A percentile compares a stretch with the other conserved stretches of the same genome.
Conservation (phyloP, 2,888 invertebrate species). For the Leucophenga maculata region DNA sequence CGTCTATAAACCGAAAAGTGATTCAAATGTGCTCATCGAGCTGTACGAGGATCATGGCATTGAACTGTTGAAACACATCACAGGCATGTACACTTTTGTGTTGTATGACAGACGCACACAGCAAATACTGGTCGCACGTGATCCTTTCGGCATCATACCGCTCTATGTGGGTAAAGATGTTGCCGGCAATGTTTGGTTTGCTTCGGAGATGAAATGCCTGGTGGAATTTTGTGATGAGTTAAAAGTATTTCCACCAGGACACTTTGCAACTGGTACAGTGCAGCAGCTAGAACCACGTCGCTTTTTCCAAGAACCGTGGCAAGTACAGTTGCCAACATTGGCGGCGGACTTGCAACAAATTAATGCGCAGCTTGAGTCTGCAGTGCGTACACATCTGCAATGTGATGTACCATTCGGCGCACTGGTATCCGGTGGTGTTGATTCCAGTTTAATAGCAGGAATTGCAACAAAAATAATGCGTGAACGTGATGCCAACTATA, state of each 20-base stretch:
- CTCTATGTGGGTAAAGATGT: slow-evolving; percentile 62
- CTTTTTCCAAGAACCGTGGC: slow-evolving; percentile 59
- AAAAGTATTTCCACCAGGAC: slow-evolving; percentile 61
- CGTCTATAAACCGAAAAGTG: slow-evolving; percentile 62
- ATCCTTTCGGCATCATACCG: slow-evolving; percentile 68
- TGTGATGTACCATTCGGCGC: slow-evolving; percentile 67
- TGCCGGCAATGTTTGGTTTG: slow-evolving; percentile 61
- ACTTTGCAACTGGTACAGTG: slow-evolving; percentile 50
- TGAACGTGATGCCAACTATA: slow-evolving; percentile 50
- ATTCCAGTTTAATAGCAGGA: slow-evolving; percentile 66
- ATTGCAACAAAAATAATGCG: slow-evolving; percentile 61
- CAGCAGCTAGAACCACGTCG: slow-evolving; percentile 47
- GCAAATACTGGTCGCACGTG: slow-evolving; percentile 60
- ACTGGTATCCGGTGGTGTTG: slow-evolving; percentile 65
- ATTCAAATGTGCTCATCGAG: slow-evolving; percentile 67
- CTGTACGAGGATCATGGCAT: slow-evolving; percentile 62
- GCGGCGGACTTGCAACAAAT: slow-evolving; percentile 50
- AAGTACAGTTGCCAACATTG: slow-evolving; percentile 45
- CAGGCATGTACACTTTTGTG: slow-evolving; percentile 69
- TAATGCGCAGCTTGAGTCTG: slow-evolving; percentile 53
- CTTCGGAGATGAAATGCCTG: slow-evolving; percentile 68
- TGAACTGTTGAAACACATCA: slow-evolving; percentile 58
- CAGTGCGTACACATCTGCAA: slow-evolving; percentile 66
- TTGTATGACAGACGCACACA: slow-evolving; percentile 59
- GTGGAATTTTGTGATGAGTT: slow-evolving; percentile 55